Base-by-base conservation (phyloP, 2,797 vertebrate genomes). In the Protonibea diacanthus region DNA sequence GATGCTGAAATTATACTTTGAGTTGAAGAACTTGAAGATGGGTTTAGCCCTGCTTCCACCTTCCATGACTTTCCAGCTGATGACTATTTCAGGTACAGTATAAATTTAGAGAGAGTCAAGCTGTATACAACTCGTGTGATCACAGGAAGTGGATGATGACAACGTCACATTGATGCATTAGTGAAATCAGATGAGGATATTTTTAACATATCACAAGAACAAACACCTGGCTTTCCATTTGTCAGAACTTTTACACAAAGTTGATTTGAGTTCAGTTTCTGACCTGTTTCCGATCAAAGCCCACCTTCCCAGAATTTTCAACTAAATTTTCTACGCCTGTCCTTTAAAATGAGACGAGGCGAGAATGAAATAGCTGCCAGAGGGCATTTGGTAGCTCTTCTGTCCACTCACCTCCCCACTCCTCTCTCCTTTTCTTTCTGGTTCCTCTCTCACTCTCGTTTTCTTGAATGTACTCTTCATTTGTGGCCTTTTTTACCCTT, bases 351-450 rank as follows among this genome's bases (percentile, higher is more conserved):
- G 73, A 29, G 25, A 48, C 14, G 62, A 77, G 67, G 64, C 17
- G 40, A 71, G 66, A 25, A 62, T 66, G 77, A 83, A 63, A 66
- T 0, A 20, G 21, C 56, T 14, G 47, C 79, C 62, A 29, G 70
- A 66, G 74, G 71, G 78, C 68, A 58, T 80, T 33, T 20, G 60
- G 74, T 68, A 47, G 17, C 72, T 74, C 65, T 3, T 52, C 55
- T 71, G 72, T 58, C 51, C 23, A 6, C 55, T 80, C 52, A 18
- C 61, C 55, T 68, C 52, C 17, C 1, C 20, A 2, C 23, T 38
- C 5, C 48, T 23, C 52, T 27, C 42, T 38, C n/a, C 29, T 23
- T 3, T 2, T 38, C 23, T 29, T 20, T 47, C 48, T 8, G 17
- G 18, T 14, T 27, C 53, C 62, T 58, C 25, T 71, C 20, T 6